Conservation (phyloP, 2,113 vertebrate species). For the Geothlypis trichas region DNA sequence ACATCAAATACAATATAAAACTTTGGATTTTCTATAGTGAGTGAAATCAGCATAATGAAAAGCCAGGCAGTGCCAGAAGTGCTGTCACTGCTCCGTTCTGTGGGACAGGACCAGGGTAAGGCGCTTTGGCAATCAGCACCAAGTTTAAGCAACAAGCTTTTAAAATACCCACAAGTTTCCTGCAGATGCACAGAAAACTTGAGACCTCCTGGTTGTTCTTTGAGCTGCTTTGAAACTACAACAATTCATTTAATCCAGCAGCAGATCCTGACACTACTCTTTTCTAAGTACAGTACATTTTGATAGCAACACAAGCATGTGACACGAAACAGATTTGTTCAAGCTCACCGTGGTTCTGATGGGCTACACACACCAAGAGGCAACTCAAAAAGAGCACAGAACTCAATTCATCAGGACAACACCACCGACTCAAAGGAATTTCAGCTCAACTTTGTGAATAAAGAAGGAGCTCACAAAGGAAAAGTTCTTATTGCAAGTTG, state of each 20-base stretch:
- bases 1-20: not conserved
- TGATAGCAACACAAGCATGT: conserved; percentile 10
- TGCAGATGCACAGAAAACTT: not conserved
- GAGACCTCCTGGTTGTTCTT: not conserved
- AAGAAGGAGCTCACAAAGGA: conserved; percentile 8
- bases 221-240: conserved; percentile 16
- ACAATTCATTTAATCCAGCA: not conserved
- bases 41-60: not conserved
- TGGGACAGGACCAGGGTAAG: conserved; percentile 10
- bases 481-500: conserved; percentile 37
- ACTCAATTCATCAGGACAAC: conserved; percentile 1
- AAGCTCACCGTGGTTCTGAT: conserved; percentile 18
- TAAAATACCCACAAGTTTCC: not conserved
- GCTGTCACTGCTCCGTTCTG: not conserved
- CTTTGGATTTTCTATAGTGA: conserved; percentile 27
- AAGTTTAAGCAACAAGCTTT: not conserved
- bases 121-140: conserved; percentile 65
- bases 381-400: conserved; percentile 14
- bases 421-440: conserved; percentile 9
- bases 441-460: not conserved
- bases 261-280: not conserved
- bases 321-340: not conserved
- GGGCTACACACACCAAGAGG: conserved; percentile 1
- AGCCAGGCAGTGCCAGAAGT: not conserved
- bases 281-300: conserved; percentile 41